phyloP scores from a whole-genome alignment of 2,888 invertebrate species.

The Lagria hirta region DNA sequence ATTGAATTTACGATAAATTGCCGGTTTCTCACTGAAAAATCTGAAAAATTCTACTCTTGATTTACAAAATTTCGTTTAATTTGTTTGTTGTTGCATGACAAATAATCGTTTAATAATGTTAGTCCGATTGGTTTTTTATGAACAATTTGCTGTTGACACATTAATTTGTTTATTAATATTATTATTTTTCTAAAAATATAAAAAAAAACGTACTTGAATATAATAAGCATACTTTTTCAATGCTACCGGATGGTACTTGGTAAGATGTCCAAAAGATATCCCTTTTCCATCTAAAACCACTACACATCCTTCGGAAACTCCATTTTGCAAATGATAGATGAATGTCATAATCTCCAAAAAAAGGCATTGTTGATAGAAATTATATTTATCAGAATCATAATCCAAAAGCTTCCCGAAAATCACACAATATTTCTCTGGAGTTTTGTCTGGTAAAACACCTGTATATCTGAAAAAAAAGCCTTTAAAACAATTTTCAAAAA shows the following conservation, averaged over 20 bases:
- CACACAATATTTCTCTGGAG: conserved; percentile 61
- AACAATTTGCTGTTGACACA: no score
- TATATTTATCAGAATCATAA: conserved; percentile 59
- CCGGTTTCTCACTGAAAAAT: no score
- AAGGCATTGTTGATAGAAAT: conserved; percentile 57
- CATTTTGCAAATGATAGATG: conserved; percentile 57
- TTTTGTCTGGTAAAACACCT: conserved; percentile 51
- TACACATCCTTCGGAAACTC: conserved; percentile 58
- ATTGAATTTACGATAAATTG: no score
- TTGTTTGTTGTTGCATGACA: no score
- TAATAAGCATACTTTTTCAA: conserved; percentile 68
- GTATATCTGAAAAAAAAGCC: conserved; percentile 8
- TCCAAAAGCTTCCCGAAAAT: conserved; percentile 58
- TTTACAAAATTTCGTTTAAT: no score
- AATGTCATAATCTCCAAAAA: conserved; percentile 60
- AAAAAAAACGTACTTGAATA: conserved; percentile 61
- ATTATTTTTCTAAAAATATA: no score
- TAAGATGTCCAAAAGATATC: conserved; percentile 62
- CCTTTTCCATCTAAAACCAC: conserved; percentile 65
- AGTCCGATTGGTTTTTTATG: no score
- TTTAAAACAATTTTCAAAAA: not conserved
- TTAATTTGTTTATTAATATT: conserved; percentile 1
- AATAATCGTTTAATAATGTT: no score
- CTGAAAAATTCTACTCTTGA: no score
- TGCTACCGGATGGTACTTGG: conserved; percentile 61